Conservation (phyloP, 2,797 vertebrate species). For the Hephaestus fuliginosus region DNA sequence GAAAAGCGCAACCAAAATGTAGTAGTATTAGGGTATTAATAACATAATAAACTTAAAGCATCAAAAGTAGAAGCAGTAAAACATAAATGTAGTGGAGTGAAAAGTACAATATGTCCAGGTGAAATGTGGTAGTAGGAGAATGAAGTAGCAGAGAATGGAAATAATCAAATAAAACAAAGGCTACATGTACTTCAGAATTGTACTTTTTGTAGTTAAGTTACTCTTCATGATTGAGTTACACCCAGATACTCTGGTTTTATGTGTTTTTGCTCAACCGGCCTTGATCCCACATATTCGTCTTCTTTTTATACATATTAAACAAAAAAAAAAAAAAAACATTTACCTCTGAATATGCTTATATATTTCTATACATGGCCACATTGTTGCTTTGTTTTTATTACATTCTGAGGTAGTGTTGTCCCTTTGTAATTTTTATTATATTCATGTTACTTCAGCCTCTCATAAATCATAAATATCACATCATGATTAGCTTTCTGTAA, state of each 20-base stretch:
- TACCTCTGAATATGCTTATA: not conserved
- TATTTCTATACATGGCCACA: not conserved
- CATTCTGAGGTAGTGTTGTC: not conserved
- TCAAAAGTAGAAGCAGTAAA: not conserved
- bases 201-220: not conserved
- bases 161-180: not conserved
- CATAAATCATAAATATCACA: not conserved
- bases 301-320: not conserved
- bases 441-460: not conserved
- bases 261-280: no score
- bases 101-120: not conserved
- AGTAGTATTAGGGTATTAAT: no score
- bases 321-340: no score
- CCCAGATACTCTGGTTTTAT: no score
- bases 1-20: no score
- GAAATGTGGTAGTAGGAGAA: not conserved
- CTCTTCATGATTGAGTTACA: no score
- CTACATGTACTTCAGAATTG: not conserved
- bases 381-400: no score
- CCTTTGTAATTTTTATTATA: not conserved
- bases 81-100: no score
- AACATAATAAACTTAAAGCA: not conserved
- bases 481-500: not conserved
- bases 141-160: not conserved
- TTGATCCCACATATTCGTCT: not conserved